Evolutionary conservation across 2,888 invertebrate genomes (phyloP).

Genomic region (Andrena chrysosceles): DNA sequence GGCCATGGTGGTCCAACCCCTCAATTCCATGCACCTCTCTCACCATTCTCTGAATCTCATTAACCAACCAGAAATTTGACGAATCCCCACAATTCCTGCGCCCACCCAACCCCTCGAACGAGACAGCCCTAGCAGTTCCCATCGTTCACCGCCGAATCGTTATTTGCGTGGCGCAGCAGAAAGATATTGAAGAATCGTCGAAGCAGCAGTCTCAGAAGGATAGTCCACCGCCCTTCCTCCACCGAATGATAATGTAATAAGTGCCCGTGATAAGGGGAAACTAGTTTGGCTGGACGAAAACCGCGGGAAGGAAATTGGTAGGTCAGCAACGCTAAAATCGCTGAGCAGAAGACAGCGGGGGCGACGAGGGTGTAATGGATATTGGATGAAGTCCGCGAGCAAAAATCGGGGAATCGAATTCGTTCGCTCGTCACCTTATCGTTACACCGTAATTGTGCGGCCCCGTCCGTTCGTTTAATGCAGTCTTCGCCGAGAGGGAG

Average conservation of each 20-base stretch:
- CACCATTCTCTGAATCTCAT: too few relatives aligned
- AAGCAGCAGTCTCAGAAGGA: slow-evolving; percentile 9
- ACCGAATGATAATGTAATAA: slow-evolving; percentile 61
- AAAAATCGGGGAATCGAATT: slow-evolving; percentile 46
- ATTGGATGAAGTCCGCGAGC: slow-evolving; percentile 43
- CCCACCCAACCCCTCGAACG: not conserved
- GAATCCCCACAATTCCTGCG: not conserved
- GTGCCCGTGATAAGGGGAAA: slow-evolving; percentile 58
- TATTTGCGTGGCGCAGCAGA: slow-evolving; percentile 49
- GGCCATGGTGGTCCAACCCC: too few relatives aligned
- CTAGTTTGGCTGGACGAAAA: slow-evolving; percentile 51
- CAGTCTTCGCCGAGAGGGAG: not conserved
- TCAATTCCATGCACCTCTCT: too few relatives aligned
- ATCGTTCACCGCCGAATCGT: slow-evolving; percentile 25
- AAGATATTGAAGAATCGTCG: slow-evolving; percentile 36
- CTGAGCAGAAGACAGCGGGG: slow-evolving; percentile 50
- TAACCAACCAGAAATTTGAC: too few relatives aligned
- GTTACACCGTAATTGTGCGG: slow-evolving; percentile 51
- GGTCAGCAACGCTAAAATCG: slow-evolving; percentile 63
- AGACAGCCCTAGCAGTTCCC: not conserved
- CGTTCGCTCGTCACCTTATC: slow-evolving; percentile 59
- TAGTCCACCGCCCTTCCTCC: slow-evolving; percentile 7
- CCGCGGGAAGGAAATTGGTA: slow-evolving; percentile 46
- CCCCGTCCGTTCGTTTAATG: slow-evolving; percentile 34
- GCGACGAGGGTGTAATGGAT: slow-evolving; percentile 54